Evolutionary conservation across 2,113 vertebrate genomes (phyloP), one percentile per base, ranked within the genome.

Genomic region (Cnemophilus loriae): DNA sequence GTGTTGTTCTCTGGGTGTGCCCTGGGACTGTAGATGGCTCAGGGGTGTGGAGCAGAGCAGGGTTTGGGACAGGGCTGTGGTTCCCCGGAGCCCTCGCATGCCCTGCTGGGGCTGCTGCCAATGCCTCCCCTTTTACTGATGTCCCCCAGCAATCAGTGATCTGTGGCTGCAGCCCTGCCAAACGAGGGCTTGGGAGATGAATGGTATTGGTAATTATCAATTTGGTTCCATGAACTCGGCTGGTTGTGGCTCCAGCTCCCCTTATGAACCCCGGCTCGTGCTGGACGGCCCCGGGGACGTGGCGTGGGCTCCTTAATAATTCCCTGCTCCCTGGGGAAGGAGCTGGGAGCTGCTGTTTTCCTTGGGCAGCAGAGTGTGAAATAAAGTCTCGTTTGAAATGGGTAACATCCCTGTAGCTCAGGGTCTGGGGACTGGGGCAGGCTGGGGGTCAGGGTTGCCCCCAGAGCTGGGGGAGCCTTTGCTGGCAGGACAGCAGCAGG

Each of bases 141-240:
- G 76, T 75, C 61, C 93, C 87, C 82, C 84, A 80, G 81, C 70
- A 91, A 14, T n/a, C 61, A 24, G 2, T 49, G 60, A 35, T 32
- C 6, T 21, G 82, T 63, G 26, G 37, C 89, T 69, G 41, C 59
- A 64, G 47, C 95, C 89, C 89, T 80, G 88, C 67, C 87, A 26
- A 59, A 57, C 55, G 61, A 78, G 73, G 16, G n/a, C 94, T 76
- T 28, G 19, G 68, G 79, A 97, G 87, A 96, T 89, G 81, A 76
- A 96, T 95, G 44, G 39, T 61, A 84, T 96, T 97, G 97, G 50
- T 87, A 93, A 96, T 97, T 95, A 95, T 82, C 88, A 94, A 35
- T 87, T 84, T 60, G 70, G 49, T 41, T 96, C 93, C 84, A 56
- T 64, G 95, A 94, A 55, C 76, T 87, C 16, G 20, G 84, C 41